These are phyloP conservation scores for Dendrocincla tyrannina DNA, from an alignment of 2,797 vertebrate genomes.

Conservation along the genomic window DNA sequence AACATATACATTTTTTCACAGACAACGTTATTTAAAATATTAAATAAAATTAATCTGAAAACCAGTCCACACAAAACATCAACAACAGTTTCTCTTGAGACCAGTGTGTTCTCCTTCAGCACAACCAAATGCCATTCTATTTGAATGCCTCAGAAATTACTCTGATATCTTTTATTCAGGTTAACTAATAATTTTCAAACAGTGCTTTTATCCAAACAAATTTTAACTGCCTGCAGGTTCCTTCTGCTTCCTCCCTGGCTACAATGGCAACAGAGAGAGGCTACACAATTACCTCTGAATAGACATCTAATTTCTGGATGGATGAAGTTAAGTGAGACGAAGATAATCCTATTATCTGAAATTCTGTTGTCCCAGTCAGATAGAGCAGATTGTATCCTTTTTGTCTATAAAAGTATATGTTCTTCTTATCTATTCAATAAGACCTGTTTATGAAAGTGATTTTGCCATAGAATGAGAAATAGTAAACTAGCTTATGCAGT, in stretches of 20 bases:
- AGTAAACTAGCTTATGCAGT: background rate
- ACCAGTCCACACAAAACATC: background rate
- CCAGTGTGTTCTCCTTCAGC: background rate
- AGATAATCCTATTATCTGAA: conserved; percentile 19
- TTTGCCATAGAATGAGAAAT: background rate
- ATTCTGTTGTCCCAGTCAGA: background rate
- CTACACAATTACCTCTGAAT: background rate
- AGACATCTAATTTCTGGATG: conserved; percentile 24
- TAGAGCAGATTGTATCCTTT: background rate
- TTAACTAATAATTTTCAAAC: conserved; percentile 25
- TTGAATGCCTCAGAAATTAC: background rate
- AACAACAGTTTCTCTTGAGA: background rate
- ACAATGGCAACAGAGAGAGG: background rate
- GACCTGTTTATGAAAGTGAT: background rate
- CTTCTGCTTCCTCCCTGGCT: background rate
- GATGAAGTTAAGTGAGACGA: conserved; percentile 17
- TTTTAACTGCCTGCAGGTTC: background rate
- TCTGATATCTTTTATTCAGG: background rate
- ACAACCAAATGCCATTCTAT: background rate
- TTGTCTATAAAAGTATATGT: background rate
- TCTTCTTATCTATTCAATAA: background rate
- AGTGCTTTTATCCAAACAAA: background rate
- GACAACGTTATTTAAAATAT: background rate
- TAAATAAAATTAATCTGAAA: background rate
- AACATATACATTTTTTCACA: background rate